phyloP scores from a whole-genome alignment of 2,113 vertebrate genomes.

The Aptenodytes patagonicus region DNA sequence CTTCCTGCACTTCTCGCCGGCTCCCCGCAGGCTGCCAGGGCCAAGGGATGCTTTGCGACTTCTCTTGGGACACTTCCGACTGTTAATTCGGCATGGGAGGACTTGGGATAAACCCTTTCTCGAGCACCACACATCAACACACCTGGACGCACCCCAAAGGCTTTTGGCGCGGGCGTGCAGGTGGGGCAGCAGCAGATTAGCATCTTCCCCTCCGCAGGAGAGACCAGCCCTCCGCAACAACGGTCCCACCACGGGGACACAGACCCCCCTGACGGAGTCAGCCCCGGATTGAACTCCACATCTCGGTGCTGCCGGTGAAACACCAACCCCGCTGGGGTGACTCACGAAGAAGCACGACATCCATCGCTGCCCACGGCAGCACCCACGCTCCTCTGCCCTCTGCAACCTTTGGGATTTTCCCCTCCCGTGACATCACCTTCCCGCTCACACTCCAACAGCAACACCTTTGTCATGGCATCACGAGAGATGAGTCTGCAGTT shows the following conservation, averaged over 20 bases:
- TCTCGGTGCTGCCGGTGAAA: neutral
- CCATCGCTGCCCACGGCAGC: neutral
- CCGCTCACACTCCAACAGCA: neutral
- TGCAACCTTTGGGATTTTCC: neutral
- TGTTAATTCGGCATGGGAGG: rapidly evolving
- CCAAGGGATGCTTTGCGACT: neutral
- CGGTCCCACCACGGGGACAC: rapidly evolving
- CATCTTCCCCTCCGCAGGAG: neutral
- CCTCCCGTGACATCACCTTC: neutral
- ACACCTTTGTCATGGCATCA: neutral
- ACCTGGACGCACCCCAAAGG: neutral
- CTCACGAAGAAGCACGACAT: neutral
- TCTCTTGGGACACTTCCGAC: neutral
- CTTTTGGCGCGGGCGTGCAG: neutral
- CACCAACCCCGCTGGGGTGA: rapidly evolving
- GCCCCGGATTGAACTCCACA: rapidly evolving
- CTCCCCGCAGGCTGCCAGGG: neutral
- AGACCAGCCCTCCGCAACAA: neutral
- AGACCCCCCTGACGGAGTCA: rapidly evolving
- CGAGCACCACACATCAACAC: rapidly evolving
- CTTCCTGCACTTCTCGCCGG: neutral
- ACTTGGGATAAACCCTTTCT: neutral
- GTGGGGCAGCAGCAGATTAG: neutral
- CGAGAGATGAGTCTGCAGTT: neutral
- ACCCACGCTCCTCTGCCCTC: neutral